A percentile compares a stretch with the other conserved stretches of the same genome.
phyloP scores from a whole-genome alignment of 2,797 vertebrate genomes.

The Craterocephalus amniculus region DNA sequence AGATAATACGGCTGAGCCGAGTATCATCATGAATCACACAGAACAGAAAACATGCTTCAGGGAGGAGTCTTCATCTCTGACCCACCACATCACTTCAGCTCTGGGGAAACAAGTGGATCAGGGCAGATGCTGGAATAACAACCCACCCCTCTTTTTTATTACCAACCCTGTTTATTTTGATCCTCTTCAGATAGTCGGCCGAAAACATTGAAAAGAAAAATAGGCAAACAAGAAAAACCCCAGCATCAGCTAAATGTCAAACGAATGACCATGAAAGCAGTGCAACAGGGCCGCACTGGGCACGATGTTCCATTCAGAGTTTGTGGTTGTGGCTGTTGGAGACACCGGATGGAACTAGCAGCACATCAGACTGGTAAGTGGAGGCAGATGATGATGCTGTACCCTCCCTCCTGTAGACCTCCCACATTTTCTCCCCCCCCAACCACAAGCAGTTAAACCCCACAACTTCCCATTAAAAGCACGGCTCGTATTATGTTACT shows the following conservation, averaged over 20 bases:
- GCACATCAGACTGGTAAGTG: constrained; percentile 72
- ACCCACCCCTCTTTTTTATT: constrained; percentile 49
- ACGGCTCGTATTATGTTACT: constrained; percentile 30
- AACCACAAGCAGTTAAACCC: constrained; percentile 62
- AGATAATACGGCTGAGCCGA: not conserved
- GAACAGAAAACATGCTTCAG: constrained; percentile 32
- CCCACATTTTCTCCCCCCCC: constrained; percentile 68
- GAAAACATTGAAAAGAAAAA: constrained; percentile 29
- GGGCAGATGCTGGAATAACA: constrained; percentile 65
- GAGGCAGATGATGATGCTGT: constrained; percentile 71
- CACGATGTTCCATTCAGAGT: constrained; percentile 65
- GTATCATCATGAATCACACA: constrained; percentile 29
- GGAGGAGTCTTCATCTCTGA: constrained; percentile 40
- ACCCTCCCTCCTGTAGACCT: constrained; percentile 62
- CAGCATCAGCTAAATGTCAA: constrained; percentile 72
- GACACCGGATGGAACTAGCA: constrained; percentile 60
- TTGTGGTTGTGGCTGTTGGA: constrained; percentile 72
- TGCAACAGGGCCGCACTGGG: constrained; percentile 45
- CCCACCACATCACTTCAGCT: constrained; percentile 43
- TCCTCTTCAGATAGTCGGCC: constrained; percentile 34
- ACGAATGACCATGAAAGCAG: constrained; percentile 54
- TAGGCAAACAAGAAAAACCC: constrained; percentile 50
- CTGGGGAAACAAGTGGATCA: constrained; percentile 58
- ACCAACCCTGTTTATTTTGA: constrained; percentile 33
- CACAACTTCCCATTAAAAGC: constrained; percentile 57